Conservation (phyloP, 1,140 invertebrate genomes). For the Philopotamus ludificatus region DNA sequence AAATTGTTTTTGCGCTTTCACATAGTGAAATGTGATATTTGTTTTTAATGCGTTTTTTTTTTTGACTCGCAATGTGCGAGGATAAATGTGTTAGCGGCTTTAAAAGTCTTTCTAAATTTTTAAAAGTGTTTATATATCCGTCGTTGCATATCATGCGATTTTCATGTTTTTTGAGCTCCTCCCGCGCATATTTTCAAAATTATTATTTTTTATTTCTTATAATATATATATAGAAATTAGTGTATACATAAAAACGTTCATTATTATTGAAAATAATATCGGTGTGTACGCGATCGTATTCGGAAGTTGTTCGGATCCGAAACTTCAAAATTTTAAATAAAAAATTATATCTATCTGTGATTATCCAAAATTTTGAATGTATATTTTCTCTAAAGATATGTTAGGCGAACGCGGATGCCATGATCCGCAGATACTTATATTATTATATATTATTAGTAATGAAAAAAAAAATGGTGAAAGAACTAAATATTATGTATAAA, state of each 20-base stretch:
- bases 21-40: not conserved
- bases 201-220: too few species aligned
- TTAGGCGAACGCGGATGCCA: constrained; percentile 43
- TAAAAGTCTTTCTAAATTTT: too few species aligned
- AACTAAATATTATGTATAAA: too few species aligned
- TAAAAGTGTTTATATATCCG: too few species aligned
- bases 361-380: constrained; percentile 58
- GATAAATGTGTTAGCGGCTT: too few species aligned
- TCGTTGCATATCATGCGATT: too few species aligned
- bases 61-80: too few species aligned
- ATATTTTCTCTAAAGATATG: constrained; percentile 59
- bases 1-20: not conserved
- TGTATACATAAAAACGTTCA: too few species aligned
- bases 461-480: constrained; percentile 46
- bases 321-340: constrained; percentile 43
- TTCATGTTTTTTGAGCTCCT: too few species aligned
- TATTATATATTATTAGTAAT: constrained; percentile 50
- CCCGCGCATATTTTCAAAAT: too few species aligned
- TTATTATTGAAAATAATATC: constrained; percentile 49
- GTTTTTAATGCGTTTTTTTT: too few species aligned
- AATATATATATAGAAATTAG: constrained; percentile 18
- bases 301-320: constrained; percentile 39
- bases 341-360: constrained; percentile 58
- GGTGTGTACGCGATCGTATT: constrained; percentile 44
- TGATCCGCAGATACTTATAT: constrained; percentile 43